Base-by-base conservation (phyloP, 2,113 vertebrate genomes). In the Aldabrachelys gigantea region DNA sequence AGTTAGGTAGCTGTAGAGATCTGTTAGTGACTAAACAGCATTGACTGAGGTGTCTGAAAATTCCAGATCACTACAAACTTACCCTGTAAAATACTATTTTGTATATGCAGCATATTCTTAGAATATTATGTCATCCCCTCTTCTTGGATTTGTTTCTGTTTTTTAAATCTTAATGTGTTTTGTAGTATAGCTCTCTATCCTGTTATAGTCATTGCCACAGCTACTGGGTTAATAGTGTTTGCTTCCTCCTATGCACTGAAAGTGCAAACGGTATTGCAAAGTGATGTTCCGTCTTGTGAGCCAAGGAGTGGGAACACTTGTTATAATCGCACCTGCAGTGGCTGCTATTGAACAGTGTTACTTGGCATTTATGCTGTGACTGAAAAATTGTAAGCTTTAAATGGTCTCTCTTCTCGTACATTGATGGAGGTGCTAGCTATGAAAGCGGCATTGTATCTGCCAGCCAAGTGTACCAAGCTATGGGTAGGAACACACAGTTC, bases 301-400 rank as follows among this genome's bases (percentile, higher is more conserved):
- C 22, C 38, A 44, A 47, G 80, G 57, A 69, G 35, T 95, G 82
- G 85, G 87, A 76, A 95, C 86, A 95, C 95, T 78, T 92, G 49
- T 90, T 84, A 1, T 12, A 16, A 92, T 96, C 80, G 24, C 91
- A 95, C 95, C 93, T 97, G 41, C 24, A 6, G 94, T 96, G 94
- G 52, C 95, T 96, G 94, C 49, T 93, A 57, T 10, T 1, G 3
- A 41, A 50, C 90, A 86, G 90, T 6, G 21, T 89, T 94, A 8
- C 87, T 85, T 75, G 62, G 94, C 90, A 94, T 95, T 96, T 95
- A 47, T 86, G 87, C 93, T 47, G 49, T 89, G 90, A 44, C 88
- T 96, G 92, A 76, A 84, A 89, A 89, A 9, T 21, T 69, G 25
- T 2, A 91, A 90, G 91, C 52, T 29, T 87, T n/a, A 25, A 88